phyloP scores from a whole-genome alignment of 2,888 invertebrate genomes.

The Liodrosophila aerea region DNA sequence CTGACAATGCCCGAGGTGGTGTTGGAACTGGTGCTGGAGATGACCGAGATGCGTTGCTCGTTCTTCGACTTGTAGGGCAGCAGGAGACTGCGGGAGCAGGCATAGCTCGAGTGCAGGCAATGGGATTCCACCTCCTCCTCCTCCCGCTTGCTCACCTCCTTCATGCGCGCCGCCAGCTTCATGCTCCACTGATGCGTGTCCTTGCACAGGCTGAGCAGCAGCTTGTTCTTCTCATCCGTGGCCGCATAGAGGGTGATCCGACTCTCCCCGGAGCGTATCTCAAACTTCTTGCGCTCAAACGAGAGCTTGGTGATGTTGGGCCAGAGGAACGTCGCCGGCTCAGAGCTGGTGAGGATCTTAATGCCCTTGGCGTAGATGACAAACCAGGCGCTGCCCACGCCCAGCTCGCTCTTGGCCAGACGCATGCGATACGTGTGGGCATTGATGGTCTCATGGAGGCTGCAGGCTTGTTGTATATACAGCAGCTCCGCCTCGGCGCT shows the following conservation, averaged over 20 bases:
- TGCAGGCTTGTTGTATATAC: slow-evolving; percentile 94
- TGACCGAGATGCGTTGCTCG: slow-evolving; percentile 93
- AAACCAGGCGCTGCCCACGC: slow-evolving; percentile 92
- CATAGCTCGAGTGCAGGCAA: slow-evolving; percentile 87
- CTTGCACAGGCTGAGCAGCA: slow-evolving; percentile 92
- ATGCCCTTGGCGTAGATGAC: slow-evolving; percentile 96
- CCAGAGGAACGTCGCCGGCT: slow-evolving; percentile 94
- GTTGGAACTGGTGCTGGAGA: slow-evolving; percentile 97
- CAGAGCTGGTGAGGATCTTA: slow-evolving; percentile 86
- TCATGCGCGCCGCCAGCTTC: slow-evolving; percentile 93
- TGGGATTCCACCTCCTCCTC: slow-evolving; percentile 93
- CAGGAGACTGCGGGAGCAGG: slow-evolving; percentile 87
- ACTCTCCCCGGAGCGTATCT: slow-evolving; percentile 94
- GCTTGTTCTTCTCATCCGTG: slow-evolving; percentile 96
- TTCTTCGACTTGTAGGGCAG: slow-evolving; percentile 86
- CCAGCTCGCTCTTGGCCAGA: slow-evolving; percentile 88
- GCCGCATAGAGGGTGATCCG: slow-evolving; percentile 94
- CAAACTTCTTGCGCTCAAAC: slow-evolving; percentile 98
- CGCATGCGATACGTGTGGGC: slow-evolving; percentile 93
- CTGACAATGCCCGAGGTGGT: slow-evolving; percentile 98
- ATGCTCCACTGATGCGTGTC: slow-evolving; percentile 98
- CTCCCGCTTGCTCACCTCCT: slow-evolving; percentile 91
- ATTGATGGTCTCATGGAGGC: slow-evolving; percentile 92
- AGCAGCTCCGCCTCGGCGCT: slow-evolving; percentile 92
- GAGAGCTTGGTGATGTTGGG: slow-evolving; percentile 96